A percentile compares a stretch with the other conserved stretches of the same genome.
phyloP scores from a whole-genome alignment of 1,140 invertebrate genomes.

The Papilio dardanus region DNA sequence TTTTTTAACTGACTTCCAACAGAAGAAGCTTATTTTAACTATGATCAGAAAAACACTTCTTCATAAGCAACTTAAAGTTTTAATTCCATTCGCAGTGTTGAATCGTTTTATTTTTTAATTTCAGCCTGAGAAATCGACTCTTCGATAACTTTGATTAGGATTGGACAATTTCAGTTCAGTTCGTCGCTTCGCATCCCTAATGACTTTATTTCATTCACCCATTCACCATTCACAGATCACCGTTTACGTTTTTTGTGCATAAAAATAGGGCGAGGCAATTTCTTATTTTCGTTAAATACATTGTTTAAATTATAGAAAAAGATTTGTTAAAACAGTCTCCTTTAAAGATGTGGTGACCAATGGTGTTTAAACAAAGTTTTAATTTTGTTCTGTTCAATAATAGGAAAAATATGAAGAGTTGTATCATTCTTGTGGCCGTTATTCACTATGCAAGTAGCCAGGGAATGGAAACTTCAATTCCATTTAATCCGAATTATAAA shows the following conservation, averaged over 20 bases:
- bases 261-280: slow-evolving; percentile 29
- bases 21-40: no score
- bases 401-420: slow-evolving; percentile 57
- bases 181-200: no score
- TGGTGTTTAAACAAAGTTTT: slow-evolving; percentile 17
- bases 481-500: slow-evolving; percentile 66
- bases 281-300: slow-evolving; percentile 9
- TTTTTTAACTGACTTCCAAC: no score
- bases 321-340: neutral
- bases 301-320: neutral
- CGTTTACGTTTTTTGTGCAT: slow-evolving; percentile 24
- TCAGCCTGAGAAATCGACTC: no score
- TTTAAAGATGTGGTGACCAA: slow-evolving; percentile 31
- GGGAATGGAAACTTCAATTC: slow-evolving; percentile 54
- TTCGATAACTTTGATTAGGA: no score
- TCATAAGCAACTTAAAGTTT: neutral
- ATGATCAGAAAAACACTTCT: neutral
- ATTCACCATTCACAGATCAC: neutral
- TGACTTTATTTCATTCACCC: no score
- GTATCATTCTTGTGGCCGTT: slow-evolving; percentile 53
- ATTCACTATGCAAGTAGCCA: slow-evolving; percentile 59
- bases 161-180: no score
- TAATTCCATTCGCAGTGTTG: neutral
- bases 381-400: slow-evolving; percentile 41
- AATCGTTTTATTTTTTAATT: neutral